Percentiles rank a stretch among this genome's conserved stretches.
Conservation (phyloP, 37 sponge, comb jelly and placozoan genomes). For the Ephydatia muelleri region DNA sequence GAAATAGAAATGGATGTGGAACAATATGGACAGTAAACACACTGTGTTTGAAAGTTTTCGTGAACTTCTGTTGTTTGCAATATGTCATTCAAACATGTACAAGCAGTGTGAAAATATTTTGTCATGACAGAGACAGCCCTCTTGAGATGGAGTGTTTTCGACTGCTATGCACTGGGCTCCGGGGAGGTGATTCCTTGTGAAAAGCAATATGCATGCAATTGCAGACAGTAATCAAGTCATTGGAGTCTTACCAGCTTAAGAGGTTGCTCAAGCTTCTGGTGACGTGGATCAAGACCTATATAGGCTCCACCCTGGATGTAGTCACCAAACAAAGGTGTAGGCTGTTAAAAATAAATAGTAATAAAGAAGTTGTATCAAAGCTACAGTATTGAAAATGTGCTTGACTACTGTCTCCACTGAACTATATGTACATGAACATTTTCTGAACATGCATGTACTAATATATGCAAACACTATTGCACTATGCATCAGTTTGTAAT, state of each 20-base stretch:
- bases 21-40: background rate
- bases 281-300: background rate
- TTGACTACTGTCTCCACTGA: no score
- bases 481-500: no score
- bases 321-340: background rate
- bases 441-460: no score
- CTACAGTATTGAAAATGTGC: background rate
- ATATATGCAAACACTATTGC: no score
- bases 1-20: background rate
- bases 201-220: background rate
- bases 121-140: background rate
- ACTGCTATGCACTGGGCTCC: background rate
- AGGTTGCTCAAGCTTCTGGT: background rate
- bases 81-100: background rate
- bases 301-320: background rate
- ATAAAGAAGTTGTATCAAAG: background rate
- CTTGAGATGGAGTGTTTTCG: background rate
- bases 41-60: background rate
- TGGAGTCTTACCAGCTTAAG: background rate
- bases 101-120: background rate
- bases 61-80: background rate
- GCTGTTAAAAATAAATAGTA: background rate
- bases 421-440: no score
- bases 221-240: background rate
- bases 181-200: background rate